Evolutionary conservation across 1,140 invertebrate genomes (phyloP).

Genomic region (Pogonomyrmex barbatus): DNA sequence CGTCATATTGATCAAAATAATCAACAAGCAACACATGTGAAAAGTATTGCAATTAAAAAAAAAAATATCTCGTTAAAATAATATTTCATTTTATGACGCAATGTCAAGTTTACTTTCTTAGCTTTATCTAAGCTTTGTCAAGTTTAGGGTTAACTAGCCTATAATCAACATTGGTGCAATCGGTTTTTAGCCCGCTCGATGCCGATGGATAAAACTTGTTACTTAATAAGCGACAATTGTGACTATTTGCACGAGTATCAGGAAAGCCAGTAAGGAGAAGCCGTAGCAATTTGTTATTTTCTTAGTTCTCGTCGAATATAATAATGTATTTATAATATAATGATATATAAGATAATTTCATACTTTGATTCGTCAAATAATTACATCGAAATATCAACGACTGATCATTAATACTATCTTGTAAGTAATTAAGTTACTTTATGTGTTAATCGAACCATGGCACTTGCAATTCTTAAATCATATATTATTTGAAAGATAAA

Average conservation of each 20-base stretch:
- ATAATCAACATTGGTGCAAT: constrained; percentile 47
- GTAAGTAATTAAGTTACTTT: constrained; percentile 16
- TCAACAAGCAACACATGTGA: not conserved
- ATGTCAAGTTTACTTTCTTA: constrained; percentile 39
- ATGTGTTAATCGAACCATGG: not conserved
- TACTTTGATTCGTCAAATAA: constrained; percentile 38
- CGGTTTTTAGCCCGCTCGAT: constrained; percentile 50
- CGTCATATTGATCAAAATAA: not conserved
- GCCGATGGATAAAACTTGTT: constrained; percentile 48
- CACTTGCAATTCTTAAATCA: constrained; percentile 17
- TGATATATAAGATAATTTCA: constrained; percentile 22
- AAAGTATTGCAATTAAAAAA: not conserved
- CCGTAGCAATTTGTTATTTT: constrained; percentile 12
- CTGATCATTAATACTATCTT: not conserved
- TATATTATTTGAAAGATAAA: not conserved
- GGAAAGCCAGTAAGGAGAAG: not conserved
- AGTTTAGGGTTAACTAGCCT: constrained; percentile 49
- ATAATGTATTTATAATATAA: not conserved
- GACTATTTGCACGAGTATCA: constrained; percentile 9
- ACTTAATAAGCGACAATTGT: constrained; percentile 49
- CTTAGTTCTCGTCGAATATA: constrained; percentile 1
- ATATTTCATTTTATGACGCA: not conserved
- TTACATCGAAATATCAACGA: constrained; percentile 1
- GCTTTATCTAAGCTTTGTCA: constrained; percentile 23
- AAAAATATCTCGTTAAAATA: not conserved